A percentile compares a stretch with the other conserved stretches of the same genome.
These are phyloP conservation scores for Sceloporus tristichus DNA, from an alignment of 2,113 vertebrate genomes.

Conservation along the genomic window DNA sequence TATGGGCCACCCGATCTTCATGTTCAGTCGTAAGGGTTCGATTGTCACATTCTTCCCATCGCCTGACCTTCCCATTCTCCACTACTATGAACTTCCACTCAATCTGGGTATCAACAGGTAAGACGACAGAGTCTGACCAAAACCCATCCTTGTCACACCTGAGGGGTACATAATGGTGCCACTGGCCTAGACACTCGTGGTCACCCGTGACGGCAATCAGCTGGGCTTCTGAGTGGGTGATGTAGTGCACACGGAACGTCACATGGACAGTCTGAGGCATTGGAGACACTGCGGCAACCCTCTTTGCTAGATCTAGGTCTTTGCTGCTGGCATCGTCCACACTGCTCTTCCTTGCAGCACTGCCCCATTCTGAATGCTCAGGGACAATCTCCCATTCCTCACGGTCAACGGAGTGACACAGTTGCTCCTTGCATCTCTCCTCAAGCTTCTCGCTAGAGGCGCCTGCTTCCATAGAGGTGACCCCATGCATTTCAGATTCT, in stretches of 20 bases:
- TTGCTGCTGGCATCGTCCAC: constrained; percentile 42
- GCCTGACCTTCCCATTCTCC: constrained; percentile 85
- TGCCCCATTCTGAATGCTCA: constrained; percentile 60
- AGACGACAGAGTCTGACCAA: constrained; percentile 83
- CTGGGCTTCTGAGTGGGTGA: constrained; percentile 78
- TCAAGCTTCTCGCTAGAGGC: neutral
- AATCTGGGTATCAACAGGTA: constrained; percentile 83
- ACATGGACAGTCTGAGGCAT: constrained; percentile 82
- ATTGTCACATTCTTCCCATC: constrained; percentile 95
- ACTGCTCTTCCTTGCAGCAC: constrained; percentile 35
- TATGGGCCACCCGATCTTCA: constrained; percentile 81
- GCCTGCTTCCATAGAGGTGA: constrained; percentile 31
- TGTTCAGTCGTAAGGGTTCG: constrained; percentile 83
- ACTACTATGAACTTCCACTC: constrained; percentile 96
- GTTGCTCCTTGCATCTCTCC: constrained; percentile 31
- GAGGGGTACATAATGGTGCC: constrained; percentile 86
- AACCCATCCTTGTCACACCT: constrained; percentile 80
- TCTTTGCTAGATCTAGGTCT: constrained; percentile 67
- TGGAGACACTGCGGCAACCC: constrained; percentile 75
- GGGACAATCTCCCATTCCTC: constrained; percentile 77
- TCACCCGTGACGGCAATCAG: constrained; percentile 87
- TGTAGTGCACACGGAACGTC: constrained; percentile 89
- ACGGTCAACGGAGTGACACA: neutral
- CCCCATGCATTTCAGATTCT: constrained; percentile 25
- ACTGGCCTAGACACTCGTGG: constrained; percentile 86